These are phyloP conservation scores for Mesorhabditis belari DNA, from an alignment of 2,888 invertebrate species.

Conservation along the genomic window DNA sequence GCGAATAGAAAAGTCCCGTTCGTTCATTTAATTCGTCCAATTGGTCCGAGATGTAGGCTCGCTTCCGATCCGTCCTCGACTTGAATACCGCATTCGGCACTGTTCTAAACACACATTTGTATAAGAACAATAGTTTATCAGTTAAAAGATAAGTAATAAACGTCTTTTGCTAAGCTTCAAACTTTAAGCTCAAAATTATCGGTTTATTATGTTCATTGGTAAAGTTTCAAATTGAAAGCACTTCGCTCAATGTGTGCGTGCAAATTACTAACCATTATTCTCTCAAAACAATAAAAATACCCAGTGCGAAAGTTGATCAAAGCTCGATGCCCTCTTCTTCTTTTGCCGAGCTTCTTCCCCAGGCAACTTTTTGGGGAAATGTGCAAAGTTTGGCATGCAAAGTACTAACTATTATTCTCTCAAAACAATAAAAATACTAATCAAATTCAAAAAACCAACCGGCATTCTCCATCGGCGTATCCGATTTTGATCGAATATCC, in stretches of 20 bases:
- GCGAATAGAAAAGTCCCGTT: conserved; percentile 83
- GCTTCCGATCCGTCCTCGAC: conserved; percentile 86
- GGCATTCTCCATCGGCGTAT: conserved; percentile 14
- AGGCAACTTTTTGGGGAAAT: no score
- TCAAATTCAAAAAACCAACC: conserved; percentile 7
- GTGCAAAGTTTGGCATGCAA: no score
- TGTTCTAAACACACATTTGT: conserved; percentile 53
- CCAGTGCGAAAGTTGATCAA: neutral
- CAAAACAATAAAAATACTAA: no score
- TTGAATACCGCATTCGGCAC: conserved; percentile 95
- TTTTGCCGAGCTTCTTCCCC: neutral
- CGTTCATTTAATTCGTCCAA: conserved; percentile 92
- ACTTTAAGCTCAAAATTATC: conserved; percentile 25
- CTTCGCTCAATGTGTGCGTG: no score
- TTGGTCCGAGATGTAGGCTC: conserved; percentile 87
- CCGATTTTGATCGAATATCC: conserved; percentile 40
- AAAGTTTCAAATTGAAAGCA: neutral
- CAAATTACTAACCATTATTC: no score
- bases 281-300: neutral
- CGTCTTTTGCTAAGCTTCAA: no score
- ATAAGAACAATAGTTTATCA: no score
- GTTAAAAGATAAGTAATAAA: no score
- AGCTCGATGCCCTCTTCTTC: conserved; percentile 11
- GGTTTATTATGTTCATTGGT: neutral
- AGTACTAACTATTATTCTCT: no score